Percentiles rank a stretch among this genome's conserved stretches.
Evolutionary conservation across 2,797 vertebrate species (phyloP).

Genomic region (Eospalax fontanierii): DNA sequence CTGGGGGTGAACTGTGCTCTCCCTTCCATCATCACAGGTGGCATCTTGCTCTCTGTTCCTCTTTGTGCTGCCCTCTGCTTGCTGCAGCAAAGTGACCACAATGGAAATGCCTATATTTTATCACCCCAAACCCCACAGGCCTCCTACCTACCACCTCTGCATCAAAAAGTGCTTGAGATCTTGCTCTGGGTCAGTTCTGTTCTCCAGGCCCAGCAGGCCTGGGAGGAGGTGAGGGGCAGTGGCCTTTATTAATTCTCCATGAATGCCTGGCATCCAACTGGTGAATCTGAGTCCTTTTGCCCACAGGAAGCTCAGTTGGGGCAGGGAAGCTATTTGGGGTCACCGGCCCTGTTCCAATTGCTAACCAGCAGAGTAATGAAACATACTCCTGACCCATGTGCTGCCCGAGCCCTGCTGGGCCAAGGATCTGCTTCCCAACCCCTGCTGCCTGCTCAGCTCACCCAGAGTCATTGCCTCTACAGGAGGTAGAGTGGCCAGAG

Average conservation of each 20-base stretch:
- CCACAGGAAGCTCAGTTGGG: conserved; percentile 44
- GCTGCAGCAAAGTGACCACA: not conserved
- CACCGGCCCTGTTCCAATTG: not conserved
- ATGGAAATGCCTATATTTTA: not conserved
- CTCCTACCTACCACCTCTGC: not conserved
- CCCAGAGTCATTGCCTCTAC: not conserved
- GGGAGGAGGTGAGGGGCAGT: not conserved
- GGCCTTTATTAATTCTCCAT: conserved; percentile 36
- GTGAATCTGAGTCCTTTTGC: conserved; percentile 45
- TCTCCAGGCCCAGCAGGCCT: not conserved
- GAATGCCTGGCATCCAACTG: conserved; percentile 31
- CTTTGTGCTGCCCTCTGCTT: not conserved
- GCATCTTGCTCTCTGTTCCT: not conserved
- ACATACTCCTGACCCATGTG: not conserved
- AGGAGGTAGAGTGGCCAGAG: not conserved
- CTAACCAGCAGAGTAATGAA: conserved; percentile 14
- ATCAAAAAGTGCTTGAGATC: not conserved
- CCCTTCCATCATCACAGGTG: not conserved
- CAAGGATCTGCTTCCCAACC: not conserved
- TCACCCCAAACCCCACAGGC: too few relatives aligned
- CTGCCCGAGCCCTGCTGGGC: not conserved
- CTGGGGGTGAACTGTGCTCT: too few relatives aligned
- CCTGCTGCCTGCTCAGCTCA: not conserved
- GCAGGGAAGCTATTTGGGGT: conserved; percentile 49
- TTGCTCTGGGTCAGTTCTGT: not conserved